Evolutionary conservation across 2,888 invertebrate species (phyloP).

Genomic region (Dascillus cervinus): DNA sequence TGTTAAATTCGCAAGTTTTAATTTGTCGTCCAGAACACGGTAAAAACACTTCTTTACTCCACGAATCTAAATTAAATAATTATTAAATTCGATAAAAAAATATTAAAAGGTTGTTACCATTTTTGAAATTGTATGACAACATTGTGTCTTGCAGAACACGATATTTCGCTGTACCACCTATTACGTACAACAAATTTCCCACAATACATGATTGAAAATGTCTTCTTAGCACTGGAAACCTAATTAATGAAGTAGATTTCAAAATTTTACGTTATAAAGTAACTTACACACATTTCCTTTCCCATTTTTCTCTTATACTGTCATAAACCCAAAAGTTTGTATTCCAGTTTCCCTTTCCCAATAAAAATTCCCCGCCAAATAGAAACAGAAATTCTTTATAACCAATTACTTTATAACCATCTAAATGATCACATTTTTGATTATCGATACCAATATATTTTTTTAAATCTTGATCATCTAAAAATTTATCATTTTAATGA

Average conservation of each 20-base stretch:
- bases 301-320: slow-evolving; percentile 31
- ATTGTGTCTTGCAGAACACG: too few species aligned
- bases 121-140: not conserved
- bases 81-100: not conserved
- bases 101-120: not conserved
- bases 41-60: slow-evolving; percentile 26
- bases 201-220: too few species aligned
- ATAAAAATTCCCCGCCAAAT: slow-evolving; percentile 37
- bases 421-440: slow-evolving; percentile 22
- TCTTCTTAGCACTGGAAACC: too few species aligned
- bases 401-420: slow-evolving; percentile 29
- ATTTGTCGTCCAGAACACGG: slow-evolving; percentile 28
- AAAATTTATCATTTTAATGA: too few species aligned
- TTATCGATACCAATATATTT: slow-evolving; percentile 16
- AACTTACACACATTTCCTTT: slow-evolving; percentile 27
- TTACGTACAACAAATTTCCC: slow-evolving; percentile 31
- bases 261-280: too few species aligned
- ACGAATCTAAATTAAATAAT: slow-evolving; percentile 22
- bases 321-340: slow-evolving; percentile 34
- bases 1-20: slow-evolving; percentile 30
- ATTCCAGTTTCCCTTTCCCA: slow-evolving; percentile 36
- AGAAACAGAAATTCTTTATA: slow-evolving; percentile 35
- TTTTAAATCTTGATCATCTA: too few species aligned
- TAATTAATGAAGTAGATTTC: too few species aligned
- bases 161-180: too few species aligned